Conservation (phyloP, 1,140 invertebrate species). For the Drosophila pandora region DNA sequence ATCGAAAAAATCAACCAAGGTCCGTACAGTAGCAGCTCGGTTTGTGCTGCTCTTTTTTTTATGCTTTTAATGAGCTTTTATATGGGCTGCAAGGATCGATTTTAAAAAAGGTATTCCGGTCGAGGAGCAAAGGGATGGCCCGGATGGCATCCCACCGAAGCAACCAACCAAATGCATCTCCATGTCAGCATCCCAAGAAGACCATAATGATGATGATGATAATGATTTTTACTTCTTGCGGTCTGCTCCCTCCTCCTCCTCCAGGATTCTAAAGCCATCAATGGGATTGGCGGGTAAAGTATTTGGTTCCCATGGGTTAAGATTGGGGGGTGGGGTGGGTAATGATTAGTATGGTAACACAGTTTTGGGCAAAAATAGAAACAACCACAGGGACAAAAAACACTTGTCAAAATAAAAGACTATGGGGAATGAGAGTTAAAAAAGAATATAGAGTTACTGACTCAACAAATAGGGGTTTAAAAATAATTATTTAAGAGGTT, state of each 20-base stretch:
- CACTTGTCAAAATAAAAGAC: conserved; percentile 33
- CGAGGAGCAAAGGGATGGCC: conserved; percentile 6
- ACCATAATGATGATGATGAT: conserved; percentile 31
- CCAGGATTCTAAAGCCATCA: conserved; percentile 22
- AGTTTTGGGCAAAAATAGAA: conserved; percentile 36
- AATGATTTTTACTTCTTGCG: conserved; percentile 39
- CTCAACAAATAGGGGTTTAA: neutral
- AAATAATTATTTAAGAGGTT: neutral
- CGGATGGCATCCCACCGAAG: neutral
- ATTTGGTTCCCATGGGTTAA: conserved; percentile 42
- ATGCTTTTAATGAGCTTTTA: conserved; percentile 81
- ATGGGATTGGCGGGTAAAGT: conserved; percentile 15
- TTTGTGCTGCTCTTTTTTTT: conserved; percentile 55
- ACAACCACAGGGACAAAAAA: conserved; percentile 22
- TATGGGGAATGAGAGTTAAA: neutral
- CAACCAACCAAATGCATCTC: conserved; percentile 44
- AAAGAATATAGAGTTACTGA: conserved; percentile 7
- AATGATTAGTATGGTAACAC: conserved; percentile 35
- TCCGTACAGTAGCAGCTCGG: conserved; percentile 71
- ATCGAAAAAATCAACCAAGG: conserved; percentile 78
- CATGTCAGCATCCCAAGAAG: conserved; percentile 29
- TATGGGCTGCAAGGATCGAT: conserved; percentile 56
- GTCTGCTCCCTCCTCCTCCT: conserved; percentile 18
- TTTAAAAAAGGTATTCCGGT: conserved; percentile 7
- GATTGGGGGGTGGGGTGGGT: neutral